Evolutionary conservation across 2,797 vertebrate genomes (phyloP), one percentile per base, ranked within the genome.

Genomic region (Cryptoblepharus egeriae): DNA sequence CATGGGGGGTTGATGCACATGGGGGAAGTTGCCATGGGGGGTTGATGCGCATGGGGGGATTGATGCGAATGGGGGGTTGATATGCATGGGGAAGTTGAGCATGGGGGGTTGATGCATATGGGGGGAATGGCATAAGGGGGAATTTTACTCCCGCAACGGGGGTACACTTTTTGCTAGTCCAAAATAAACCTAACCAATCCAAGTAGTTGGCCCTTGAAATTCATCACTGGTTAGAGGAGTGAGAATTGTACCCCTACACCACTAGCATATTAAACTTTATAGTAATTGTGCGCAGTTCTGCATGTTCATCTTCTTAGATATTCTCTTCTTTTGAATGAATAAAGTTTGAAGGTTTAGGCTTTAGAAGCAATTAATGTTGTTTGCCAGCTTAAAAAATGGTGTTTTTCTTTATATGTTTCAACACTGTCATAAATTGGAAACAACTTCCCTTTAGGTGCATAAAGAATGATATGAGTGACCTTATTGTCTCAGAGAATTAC

Each of bases 311-410:
- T 58, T 68, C 16, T 15, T 61, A 35, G 26, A 1, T 20, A 45
- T 6, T 75, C 67, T 35, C 28, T 81, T 37, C 52, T 86, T 77
- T 81, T 74, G 63, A 10, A 28, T 76, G 39, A 52, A 35, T 0
- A 77, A 42, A 67, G 20, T 76, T 87, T 92, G 81, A 83, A 76
- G 30, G 22, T 70, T 76, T 28, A 35, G 63, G 5, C 55, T 26
- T n/a, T n/a, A 61, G 39, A 52, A 61, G n/a, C 39, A 35, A n/a
- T 45, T 61, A 35, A 69, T 55, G 26, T 49, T 22, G 67, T 69
- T 87, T 88, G 87, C 74, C 78, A 88, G 79, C 64, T 69, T 15
- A 89, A 84, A 72, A 39, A 84, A 81, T 26, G 39, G 72, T 77
- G 72, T 87, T 75, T 24, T 24, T 24, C 35, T 83, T 75, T 75